Evolutionary conservation across 2,888 invertebrate species (phyloP).

Genomic region (Ormyrus rosae): DNA sequence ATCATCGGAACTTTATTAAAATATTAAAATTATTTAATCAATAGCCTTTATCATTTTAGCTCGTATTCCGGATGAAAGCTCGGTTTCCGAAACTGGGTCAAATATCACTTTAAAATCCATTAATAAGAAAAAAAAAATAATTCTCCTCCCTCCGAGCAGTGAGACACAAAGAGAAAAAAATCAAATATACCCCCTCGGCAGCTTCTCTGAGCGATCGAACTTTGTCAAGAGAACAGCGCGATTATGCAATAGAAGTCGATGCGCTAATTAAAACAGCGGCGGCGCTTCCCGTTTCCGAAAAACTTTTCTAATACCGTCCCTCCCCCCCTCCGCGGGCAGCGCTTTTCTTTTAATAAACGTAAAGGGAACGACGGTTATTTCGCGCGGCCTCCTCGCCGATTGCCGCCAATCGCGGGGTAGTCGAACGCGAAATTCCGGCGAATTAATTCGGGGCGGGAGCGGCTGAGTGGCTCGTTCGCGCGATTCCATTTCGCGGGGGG

Average conservation of each 20-base stretch:
- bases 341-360: constrained; percentile 47
- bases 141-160: no score
- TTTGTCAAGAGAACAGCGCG: no score
- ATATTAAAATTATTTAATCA: no score
- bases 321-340: neutral
- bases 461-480: neutral
- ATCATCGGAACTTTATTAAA: no score
- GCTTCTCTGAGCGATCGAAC: no score
- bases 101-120: no score
- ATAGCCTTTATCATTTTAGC: no score
- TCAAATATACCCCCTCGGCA: no score
- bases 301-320: constrained; percentile 46
- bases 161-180: no score
- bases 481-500: constrained; percentile 31
- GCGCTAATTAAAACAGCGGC: constrained; percentile 35
- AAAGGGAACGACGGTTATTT: neutral
- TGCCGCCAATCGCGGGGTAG: constrained; percentile 12
- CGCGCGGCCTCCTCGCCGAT: neutral
- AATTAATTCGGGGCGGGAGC: constrained; percentile 40
- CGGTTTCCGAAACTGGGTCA: no score
- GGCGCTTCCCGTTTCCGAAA: neutral
- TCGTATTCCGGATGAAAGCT: no score
- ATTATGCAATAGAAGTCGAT: neutral
- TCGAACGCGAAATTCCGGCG: constrained; percentile 1
- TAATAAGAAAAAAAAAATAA: no score